Base-by-base conservation (phyloP, 2,113 vertebrate species). In the Prietella phreatophila region DNA sequence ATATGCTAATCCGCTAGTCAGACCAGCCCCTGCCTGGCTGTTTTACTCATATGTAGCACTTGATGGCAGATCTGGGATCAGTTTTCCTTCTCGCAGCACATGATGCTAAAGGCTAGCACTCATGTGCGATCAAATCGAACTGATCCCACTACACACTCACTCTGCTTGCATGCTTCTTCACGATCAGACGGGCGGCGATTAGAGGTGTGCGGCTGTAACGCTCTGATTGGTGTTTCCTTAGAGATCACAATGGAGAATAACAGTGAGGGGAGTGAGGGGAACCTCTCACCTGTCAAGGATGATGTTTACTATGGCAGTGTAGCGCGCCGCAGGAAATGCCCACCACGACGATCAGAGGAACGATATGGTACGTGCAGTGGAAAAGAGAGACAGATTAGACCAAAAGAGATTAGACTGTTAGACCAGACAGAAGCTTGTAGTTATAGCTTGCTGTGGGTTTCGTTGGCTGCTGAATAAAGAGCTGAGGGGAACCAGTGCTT, bases 241-340 rank as follows among this genome's bases (percentile, higher is more conserved):
- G 97, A 97, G 95, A 96, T 97, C 96, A 97, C 97, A 95, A 94
- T 96, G 96, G 97, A 97, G 95, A 96, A 97, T 96, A 96, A 96
- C 97, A 97, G 96, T 96, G 97, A 96, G 95, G 96, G 96, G 95
- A 96, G 96, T 96, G 96, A 97, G 96, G 96, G 96, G 94, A 95
- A 96, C 94, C 95, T 96, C 94, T 97, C 97, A 93, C 96, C 96
- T 91, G 93, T 94, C 94, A 96, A 96, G 96, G 96, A 96, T 93
- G 96, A 96, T 94, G 95, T 96, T 96, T 96, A 96, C 97, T 97
- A 95, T 96, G 94, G 95, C 95, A 96, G 95, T 96, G 94, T 94
- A 96, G 95, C 95, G 93, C 95, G 95, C 89, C 95, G 94, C 92
- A 93, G 95, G 96, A 96, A 95, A 93, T 96, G 96, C 95, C 94